Evolutionary conservation across 2,888 invertebrate species (phyloP), one percentile per base, ranked within the genome.

Genomic region (Parnassius apollo): DNA sequence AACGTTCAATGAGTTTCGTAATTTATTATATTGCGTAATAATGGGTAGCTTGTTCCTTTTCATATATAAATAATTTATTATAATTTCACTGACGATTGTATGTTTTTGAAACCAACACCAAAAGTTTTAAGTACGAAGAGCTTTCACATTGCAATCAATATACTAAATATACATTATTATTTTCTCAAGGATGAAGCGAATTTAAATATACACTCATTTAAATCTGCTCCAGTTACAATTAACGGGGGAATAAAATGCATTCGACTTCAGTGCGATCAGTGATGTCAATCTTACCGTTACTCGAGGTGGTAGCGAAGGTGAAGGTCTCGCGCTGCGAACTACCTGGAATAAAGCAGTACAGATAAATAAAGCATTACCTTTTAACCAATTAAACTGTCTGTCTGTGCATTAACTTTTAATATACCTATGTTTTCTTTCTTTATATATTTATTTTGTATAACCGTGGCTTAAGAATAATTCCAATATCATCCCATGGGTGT

Each of bases 311-410:
- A 52, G 59, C 65, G 64, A 79, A 73, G 66, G 72, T 69, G 59
- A 80, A 74, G 51, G 66, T 69, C 18, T 89, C 88, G 18, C 85
- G 75, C 54, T 78, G 84, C 45, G 75, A 65, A 65, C 77, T 86
- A 71, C 90, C 90, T 90, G 85, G 69, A 69, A 85, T 82, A 71
- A 78, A 77, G 66, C 44, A 57, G 42, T 57, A 52, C 55, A 50
- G 10, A n/a, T 51, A 46, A 61, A 61, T 61, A 57, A 57, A 56
- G 22, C 42, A 61, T 13, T 50, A 11, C 45, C 12, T 52, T 45
- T 56, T 10, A 46, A 51, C 55, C 61, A 61, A 61, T 51, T 51
- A 42, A 56, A 51, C 46, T 51, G 51, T 57, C 51, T 25, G 56
- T 61, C 45, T 10, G 61, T 61, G 18, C 42, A 22, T 52, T 35